A percentile compares a stretch with the other conserved stretches of the same genome.
Evolutionary conservation across 2,113 vertebrate genomes (phyloP).

Genomic region (Taurulus bubalis): DNA sequence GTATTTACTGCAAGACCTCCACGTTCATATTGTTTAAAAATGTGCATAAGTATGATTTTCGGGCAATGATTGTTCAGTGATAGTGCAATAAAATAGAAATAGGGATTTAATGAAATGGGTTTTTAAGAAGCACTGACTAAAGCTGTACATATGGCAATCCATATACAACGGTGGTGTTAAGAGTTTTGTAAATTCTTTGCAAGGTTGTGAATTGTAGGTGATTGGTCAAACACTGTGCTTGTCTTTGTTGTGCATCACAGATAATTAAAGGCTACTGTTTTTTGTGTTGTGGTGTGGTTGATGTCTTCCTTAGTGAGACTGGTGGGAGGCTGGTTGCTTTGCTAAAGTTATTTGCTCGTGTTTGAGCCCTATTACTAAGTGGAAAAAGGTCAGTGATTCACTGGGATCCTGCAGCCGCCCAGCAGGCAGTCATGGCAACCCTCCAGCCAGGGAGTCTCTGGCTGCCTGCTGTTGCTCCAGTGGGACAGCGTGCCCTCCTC

Average conservation of each 20-base stretch:
- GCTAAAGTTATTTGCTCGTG: constrained; percentile 20
- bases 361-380: constrained; percentile 11
- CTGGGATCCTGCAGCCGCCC: constrained; percentile 40
- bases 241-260: constrained; percentile 3
- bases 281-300: background rate
- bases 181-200: background rate
- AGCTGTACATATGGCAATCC: background rate
- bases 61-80: background rate
- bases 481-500: constrained; percentile 25
- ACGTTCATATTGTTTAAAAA: background rate
- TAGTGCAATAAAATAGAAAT: background rate
- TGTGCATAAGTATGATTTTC: background rate
- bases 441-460: constrained; percentile 35
- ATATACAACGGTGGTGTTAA: background rate
- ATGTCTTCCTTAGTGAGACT: background rate
- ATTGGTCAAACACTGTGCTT: background rate
- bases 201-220: background rate
- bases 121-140: background rate
- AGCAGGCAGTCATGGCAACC: constrained; percentile 61
- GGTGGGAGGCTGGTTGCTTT: constrained; percentile 4
- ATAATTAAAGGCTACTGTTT: background rate
- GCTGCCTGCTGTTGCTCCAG: constrained; percentile 25
- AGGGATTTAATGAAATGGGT: background rate
- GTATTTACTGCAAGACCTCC: background rate
- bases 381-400: constrained; percentile 41